Conservation (phyloP, 2,888 invertebrate species). For the Polydrusus tereticollis region DNA sequence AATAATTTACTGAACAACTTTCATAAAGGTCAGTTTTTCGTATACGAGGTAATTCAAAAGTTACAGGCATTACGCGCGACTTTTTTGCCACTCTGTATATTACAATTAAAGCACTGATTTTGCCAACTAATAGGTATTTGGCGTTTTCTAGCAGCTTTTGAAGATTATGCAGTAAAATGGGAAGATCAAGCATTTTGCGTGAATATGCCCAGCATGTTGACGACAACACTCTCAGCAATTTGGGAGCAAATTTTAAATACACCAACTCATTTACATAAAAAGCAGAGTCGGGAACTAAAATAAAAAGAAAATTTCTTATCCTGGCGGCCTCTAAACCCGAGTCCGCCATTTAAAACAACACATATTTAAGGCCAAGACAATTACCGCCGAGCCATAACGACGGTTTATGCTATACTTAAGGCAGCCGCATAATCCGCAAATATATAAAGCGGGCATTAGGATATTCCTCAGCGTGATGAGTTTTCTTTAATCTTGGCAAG, state of each 20-base stretch:
- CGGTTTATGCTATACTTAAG: constrained; percentile 37
- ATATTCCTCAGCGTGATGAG: constrained; percentile 64
- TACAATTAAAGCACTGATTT: no score
- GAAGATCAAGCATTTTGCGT: no score
- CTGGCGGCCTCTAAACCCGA: constrained; percentile 32
- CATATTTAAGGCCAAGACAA: constrained; percentile 50
- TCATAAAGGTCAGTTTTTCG: no score
- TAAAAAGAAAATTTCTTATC: constrained; percentile 41
- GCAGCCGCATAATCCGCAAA: constrained; percentile 62
- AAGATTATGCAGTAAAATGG: no score
- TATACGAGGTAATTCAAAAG: no score
- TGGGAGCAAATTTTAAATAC: background rate
- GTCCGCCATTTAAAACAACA: constrained; percentile 46
- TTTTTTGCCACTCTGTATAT: no score
- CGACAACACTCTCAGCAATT: background rate
- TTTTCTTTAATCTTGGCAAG: constrained; percentile 66
- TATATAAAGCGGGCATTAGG: constrained; percentile 66
- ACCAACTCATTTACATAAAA: constrained; percentile 38
- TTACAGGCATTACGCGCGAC: no score
- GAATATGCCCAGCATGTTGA: no score
- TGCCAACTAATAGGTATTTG: no score
- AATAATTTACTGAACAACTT: no score
- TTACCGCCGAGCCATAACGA: constrained; percentile 40
- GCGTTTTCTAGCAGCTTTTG: no score
- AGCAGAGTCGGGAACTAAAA: constrained; percentile 33